Percentiles rank a stretch among this genome's conserved stretches.
Evolutionary conservation across 2,113 vertebrate species (phyloP).

Genomic region (Alligator sinensis): DNA sequence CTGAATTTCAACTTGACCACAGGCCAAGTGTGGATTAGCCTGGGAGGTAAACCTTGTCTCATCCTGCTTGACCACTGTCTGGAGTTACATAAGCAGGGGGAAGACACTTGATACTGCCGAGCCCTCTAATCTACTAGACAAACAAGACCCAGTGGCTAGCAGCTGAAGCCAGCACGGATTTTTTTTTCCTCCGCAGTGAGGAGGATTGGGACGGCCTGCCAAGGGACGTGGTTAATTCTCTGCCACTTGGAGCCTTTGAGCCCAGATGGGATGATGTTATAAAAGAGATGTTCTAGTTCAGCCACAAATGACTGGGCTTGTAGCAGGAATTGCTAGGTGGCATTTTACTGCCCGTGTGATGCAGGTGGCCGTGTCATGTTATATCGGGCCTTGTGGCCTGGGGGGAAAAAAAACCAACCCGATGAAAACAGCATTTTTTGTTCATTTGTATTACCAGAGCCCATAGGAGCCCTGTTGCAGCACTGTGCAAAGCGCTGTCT

Average conservation of each 20-base stretch:
- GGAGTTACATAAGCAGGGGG: neutral
- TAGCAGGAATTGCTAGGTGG: neutral
- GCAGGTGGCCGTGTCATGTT: neutral
- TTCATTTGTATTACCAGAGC: too few relatives aligned
- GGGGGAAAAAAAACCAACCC: too few relatives aligned
- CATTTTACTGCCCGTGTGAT: neutral
- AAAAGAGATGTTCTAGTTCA: neutral
- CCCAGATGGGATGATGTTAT: neutral
- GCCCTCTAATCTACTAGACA: neutral
- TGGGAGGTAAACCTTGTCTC: neutral
- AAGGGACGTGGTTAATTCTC: neutral
- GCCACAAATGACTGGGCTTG: neutral
- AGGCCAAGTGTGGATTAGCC: neutral
- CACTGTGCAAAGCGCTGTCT: too few relatives aligned
- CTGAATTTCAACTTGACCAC: neutral
- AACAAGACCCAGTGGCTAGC: neutral
- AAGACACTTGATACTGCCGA: neutral
- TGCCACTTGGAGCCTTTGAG: accelerated
- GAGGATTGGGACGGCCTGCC: neutral
- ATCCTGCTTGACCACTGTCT: neutral
- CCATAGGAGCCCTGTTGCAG: too few relatives aligned
- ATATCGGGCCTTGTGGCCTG: neutral
- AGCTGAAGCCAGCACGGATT: neutral
- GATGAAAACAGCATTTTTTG: too few relatives aligned
- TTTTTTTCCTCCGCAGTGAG: neutral